Percentiles rank a stretch among this genome's conserved stretches.
These are phyloP conservation scores for Ecdyonurus torrentis DNA, from an alignment of 2,888 invertebrate genomes.

Conservation along the genomic window DNA sequence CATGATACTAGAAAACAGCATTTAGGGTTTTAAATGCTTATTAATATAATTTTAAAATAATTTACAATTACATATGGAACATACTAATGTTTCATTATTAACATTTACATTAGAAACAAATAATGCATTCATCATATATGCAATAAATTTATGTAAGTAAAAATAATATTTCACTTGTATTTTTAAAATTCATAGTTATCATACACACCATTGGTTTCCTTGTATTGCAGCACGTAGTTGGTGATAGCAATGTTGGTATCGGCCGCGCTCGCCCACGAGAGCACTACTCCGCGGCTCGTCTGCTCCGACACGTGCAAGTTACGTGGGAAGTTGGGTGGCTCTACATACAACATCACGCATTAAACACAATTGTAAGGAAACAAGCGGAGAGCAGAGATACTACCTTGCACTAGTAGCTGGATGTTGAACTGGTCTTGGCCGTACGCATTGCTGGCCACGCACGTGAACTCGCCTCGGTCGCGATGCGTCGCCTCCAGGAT, in stretches of 20 bases:
- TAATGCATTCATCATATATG: no score
- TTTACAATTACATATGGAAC: no score
- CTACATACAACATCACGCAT: constrained; percentile 23
- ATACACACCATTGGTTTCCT: constrained; percentile 33
- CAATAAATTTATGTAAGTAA: no score
- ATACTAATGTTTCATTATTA: no score
- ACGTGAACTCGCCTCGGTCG: constrained; percentile 41
- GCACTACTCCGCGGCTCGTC: constrained; percentile 35
- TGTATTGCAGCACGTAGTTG: constrained; percentile 40
- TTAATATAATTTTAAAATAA: no score
- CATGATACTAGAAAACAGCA: no score
- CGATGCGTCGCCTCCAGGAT: constrained; percentile 33
- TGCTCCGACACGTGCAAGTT: constrained; percentile 37
- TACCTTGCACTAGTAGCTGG: constrained; percentile 29
- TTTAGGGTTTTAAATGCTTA: no score
- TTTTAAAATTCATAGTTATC: no score
- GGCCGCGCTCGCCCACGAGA: constrained; percentile 36
- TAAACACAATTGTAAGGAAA: not conserved
- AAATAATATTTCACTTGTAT: no score
- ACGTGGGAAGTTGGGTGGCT: constrained; percentile 42
- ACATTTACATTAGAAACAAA: no score
- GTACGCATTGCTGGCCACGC: constrained; percentile 41
- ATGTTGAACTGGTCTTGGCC: constrained; percentile 35
- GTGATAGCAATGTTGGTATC: constrained; percentile 32
- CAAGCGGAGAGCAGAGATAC: not conserved